Conservation (phyloP, 2,888 invertebrate genomes). For the Philopedon plagiatum region DNA sequence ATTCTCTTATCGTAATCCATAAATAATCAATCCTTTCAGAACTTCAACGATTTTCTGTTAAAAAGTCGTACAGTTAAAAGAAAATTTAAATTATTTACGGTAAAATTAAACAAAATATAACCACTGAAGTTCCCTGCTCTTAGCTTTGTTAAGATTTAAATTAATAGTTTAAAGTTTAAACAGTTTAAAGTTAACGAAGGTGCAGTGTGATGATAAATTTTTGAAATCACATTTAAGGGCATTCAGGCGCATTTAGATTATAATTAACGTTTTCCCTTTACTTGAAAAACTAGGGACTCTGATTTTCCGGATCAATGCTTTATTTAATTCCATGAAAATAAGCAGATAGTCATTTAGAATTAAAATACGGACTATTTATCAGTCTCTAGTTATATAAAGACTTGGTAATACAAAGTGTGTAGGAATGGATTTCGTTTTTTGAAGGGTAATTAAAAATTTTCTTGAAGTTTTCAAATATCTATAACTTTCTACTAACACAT, state of each 20-base stretch:
- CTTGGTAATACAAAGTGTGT: too few relatives aligned
- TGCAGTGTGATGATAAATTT: not conserved
- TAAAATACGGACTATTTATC: not conserved
- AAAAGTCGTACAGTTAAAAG: slow-evolving; percentile 12
- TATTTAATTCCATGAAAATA: not conserved
- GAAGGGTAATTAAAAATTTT: too few relatives aligned
- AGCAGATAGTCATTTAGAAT: not conserved
- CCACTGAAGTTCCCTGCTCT: not conserved
- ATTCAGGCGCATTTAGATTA: not conserved
- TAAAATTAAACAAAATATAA: not conserved
- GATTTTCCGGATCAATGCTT: not conserved
- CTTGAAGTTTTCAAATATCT: too few relatives aligned
- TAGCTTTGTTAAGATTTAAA: not conserved
- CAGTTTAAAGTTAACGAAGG: not conserved
- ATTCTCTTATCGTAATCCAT: slow-evolving; percentile 14
- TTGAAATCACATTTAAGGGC: not conserved
- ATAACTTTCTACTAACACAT: too few relatives aligned
- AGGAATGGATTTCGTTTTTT: too few relatives aligned
- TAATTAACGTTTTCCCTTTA: not conserved
- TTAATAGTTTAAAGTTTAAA: slow-evolving; percentile 3
- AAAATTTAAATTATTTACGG: not conserved
- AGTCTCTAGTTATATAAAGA: not conserved
- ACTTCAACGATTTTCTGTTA: not conserved
- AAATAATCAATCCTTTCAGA: slow-evolving; percentile 6
- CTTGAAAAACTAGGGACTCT: not conserved